Evolutionary conservation across 1,140 invertebrate species (phyloP).

Genomic region (Gerris buenoi): DNA sequence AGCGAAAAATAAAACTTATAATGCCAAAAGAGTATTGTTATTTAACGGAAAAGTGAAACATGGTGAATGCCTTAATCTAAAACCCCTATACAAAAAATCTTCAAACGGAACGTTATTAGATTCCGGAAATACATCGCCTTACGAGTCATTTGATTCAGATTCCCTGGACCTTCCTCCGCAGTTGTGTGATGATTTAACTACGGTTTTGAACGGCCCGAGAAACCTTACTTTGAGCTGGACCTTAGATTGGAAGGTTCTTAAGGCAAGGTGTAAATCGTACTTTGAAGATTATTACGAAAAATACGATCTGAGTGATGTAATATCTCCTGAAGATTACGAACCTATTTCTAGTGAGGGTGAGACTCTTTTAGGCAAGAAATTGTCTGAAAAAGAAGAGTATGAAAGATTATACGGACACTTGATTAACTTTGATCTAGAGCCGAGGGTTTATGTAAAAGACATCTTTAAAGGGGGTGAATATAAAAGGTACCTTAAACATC

Average conservation of each 20-base stretch:
- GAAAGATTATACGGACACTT: no score
- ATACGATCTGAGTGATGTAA: constrained; percentile 23
- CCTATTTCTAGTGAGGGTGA: background rate
- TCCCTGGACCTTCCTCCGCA: constrained; percentile 31
- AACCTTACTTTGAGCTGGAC: constrained; percentile 46
- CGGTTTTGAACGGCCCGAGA: constrained; percentile 41
- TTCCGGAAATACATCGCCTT: background rate
- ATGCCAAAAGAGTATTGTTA: no score
- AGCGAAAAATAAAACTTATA: no score
- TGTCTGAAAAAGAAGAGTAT: background rate
- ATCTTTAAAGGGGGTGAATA: background rate
- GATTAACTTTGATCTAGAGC: constrained; percentile 29
- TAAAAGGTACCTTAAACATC: constrained; percentile 29
- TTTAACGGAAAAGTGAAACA: background rate
- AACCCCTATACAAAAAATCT: background rate
- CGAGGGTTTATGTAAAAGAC: constrained; percentile 13
- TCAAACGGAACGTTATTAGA: constrained; percentile 5
- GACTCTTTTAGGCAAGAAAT: background rate
- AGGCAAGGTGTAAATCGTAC: constrained; percentile 40
- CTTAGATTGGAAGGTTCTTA: constrained; percentile 40
- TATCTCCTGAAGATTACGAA: background rate
- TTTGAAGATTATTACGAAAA: constrained; percentile 38
- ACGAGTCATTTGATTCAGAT: constrained; percentile 8
- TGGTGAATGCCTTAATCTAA: background rate
- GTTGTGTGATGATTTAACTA: constrained; percentile 42